Conservation (phyloP, 2,113 vertebrate genomes). For the Dipodomys spectabilis region DNA sequence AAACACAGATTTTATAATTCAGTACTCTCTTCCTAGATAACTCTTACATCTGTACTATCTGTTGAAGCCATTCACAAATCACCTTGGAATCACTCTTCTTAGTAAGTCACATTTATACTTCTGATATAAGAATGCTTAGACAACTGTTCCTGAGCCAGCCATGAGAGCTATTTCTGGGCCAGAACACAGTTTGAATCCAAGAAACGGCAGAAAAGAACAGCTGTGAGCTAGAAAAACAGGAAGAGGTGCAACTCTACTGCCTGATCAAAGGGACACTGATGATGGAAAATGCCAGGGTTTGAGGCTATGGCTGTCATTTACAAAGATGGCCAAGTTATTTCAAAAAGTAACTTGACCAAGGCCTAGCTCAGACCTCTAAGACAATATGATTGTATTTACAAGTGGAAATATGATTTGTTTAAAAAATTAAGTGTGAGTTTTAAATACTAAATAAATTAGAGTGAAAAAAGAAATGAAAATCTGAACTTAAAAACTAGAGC, state of each 20-base stretch:
- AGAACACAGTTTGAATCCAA: background rate
- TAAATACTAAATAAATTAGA: conserved; percentile 12
- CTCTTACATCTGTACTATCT: background rate
- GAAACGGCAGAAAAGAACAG: background rate
- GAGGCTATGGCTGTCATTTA: background rate
- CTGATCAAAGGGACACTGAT: background rate
- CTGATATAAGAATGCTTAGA: background rate
- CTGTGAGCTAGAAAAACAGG: background rate
- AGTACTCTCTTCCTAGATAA: background rate
- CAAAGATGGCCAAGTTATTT: background rate
- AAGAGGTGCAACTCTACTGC: background rate
- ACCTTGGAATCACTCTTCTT: background rate
- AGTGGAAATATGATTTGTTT: conserved; percentile 45
- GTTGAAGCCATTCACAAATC: background rate
- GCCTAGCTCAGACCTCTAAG: background rate
- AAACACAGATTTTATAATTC: background rate
- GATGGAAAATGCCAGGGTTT: background rate
- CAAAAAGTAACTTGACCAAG: too few relatives aligned
- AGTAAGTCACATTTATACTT: background rate
- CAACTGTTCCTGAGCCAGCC: background rate
- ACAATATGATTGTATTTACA: conserved; percentile 40
- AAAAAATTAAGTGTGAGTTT: conserved; percentile 53
- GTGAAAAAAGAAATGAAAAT: background rate
- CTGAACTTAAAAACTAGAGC: background rate
- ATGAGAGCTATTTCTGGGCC: conserved; percentile 1